A percentile compares a stretch with the other conserved stretches of the same genome.
Conservation (phyloP, 2,888 invertebrate genomes). For the Acronicta psi region DNA sequence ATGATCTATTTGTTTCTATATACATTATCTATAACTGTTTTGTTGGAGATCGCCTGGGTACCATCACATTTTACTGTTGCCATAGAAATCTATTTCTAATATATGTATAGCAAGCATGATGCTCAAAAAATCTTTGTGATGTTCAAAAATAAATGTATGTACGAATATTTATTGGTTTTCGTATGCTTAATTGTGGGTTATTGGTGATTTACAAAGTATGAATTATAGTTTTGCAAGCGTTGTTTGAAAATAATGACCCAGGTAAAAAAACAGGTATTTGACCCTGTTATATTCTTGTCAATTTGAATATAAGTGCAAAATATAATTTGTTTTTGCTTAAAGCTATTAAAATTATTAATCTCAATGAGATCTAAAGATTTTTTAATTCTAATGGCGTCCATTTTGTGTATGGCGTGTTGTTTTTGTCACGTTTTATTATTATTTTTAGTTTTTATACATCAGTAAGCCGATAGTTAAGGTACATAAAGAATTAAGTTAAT, state of each 20-base stretch:
- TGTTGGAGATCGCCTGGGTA: no score
- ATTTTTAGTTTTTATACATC: slow-evolving; percentile 11
- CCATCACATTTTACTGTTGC: no score
- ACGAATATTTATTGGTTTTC: slow-evolving; percentile 13
- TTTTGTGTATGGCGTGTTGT: slow-evolving; percentile 22
- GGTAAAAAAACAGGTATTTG: slow-evolving; percentile 13
- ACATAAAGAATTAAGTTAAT: slow-evolving; percentile 26
- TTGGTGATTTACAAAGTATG: slow-evolving; percentile 15
- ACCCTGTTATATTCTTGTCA: slow-evolving; percentile 14
- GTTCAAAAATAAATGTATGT: background rate
- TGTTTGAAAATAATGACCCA: slow-evolving; percentile 14
- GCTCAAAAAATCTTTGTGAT: slow-evolving; percentile 10
- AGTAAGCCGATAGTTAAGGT: slow-evolving; percentile 9
- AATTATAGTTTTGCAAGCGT: slow-evolving; percentile 26
- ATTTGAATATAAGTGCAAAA: slow-evolving; percentile 16
- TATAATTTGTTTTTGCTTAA: slow-evolving; percentile 7
- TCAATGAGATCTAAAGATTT: slow-evolving; percentile 28
- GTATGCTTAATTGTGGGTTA: slow-evolving; percentile 35
- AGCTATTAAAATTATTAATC: slow-evolving; percentile 28
- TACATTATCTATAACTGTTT: no score
- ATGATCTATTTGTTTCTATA: no score
- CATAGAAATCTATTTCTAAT: no score
- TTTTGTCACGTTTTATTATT: slow-evolving; percentile 14
- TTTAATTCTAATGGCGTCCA: slow-evolving; percentile 32
- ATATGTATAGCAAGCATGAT: no score